Base-by-base conservation (phyloP, 2,888 invertebrate genomes). In the Parnassius orleans region DNA sequence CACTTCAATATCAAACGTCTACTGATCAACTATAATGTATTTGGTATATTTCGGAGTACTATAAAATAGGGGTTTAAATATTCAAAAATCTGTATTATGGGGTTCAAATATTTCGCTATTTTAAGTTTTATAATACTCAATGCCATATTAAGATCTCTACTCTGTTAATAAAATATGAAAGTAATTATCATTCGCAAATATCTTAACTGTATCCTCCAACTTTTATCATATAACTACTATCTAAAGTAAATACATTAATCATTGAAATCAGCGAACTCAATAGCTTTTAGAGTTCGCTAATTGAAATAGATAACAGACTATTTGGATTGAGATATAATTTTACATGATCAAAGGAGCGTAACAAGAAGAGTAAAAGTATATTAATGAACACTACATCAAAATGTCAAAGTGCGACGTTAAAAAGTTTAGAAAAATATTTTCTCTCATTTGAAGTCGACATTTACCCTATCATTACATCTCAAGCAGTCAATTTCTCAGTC, bases 391-490 rank as follows among this genome's bases (percentile, higher is more conserved):
- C 76, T 81, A 84, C 78, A 74, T 77, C 78, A 78, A 77, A 77
- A 75, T 68, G 75, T 68, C 72, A 66, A 74, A 82, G 84, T 82
- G 86, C 60, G 52, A 87, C 87, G 70, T 86, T 77, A 88, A 90
- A 91, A 91, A 85, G 87, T 89, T 86, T 91, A 90, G 90, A 91
- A 91, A 90, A 91, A 91, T 90, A 90, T 86, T 80, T 78, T 79
- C 76, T 82, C 75, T 82, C 79, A 77, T 74, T 75, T 80, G 81
- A 83, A 85, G 82, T 85, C 84, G 83, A 86, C 83, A 72, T 79
- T 74, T 84, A 87, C 82, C 84, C 86, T 87, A 42, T 77, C 73
- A 74, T 74, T 76, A 79, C 74, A 85, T 81, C 81, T 82, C 86
- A 78, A 75, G 75, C 88, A 88, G 89, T 88, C 89, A 85, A 80